These are phyloP conservation scores for Paracyclopina nana DNA, from an alignment of 1,140 invertebrate species.

Conservation along the genomic window DNA sequence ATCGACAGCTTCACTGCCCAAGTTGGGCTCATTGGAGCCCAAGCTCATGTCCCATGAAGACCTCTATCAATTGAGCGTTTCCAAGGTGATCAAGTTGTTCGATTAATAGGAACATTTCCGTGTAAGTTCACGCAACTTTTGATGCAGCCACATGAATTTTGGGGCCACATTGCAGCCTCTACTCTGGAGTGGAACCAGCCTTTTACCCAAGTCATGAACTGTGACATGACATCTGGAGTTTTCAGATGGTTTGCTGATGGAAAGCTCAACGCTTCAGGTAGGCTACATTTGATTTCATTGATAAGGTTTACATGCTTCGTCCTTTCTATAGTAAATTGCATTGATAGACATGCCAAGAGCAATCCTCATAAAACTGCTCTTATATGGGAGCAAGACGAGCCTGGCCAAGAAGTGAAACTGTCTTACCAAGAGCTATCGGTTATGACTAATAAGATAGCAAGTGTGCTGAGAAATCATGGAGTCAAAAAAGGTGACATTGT, in stretches of 20 bases:
- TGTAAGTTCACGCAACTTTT: too few species aligned
- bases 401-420: constrained; percentile 27
- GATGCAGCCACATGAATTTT: constrained; percentile 29
- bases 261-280: constrained; percentile 31
- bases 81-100: too few species aligned
- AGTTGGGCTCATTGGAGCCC: too few species aligned
- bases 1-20: too few species aligned
- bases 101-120: too few species aligned
- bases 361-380: constrained; percentile 29
- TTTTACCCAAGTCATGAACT: constrained; percentile 27
- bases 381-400: constrained; percentile 37
- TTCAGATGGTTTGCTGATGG: constrained; percentile 28
- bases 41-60: too few species aligned
- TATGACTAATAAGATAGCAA: constrained; percentile 29
- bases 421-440: constrained; percentile 28
- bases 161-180: constrained; percentile 28
- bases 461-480: constrained; percentile 26
- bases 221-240: constrained; percentile 26
- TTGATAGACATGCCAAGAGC: constrained; percentile 30
- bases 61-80: too few species aligned
- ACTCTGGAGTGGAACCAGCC: constrained; percentile 28
- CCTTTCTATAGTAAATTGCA: constrained; percentile 31
- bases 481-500: constrained; percentile 34
- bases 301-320: constrained; percentile 10
- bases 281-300: neutral